These are phyloP conservation scores for Acronicta leporina DNA, from an alignment of 2,888 invertebrate genomes.

Conservation along the genomic window DNA sequence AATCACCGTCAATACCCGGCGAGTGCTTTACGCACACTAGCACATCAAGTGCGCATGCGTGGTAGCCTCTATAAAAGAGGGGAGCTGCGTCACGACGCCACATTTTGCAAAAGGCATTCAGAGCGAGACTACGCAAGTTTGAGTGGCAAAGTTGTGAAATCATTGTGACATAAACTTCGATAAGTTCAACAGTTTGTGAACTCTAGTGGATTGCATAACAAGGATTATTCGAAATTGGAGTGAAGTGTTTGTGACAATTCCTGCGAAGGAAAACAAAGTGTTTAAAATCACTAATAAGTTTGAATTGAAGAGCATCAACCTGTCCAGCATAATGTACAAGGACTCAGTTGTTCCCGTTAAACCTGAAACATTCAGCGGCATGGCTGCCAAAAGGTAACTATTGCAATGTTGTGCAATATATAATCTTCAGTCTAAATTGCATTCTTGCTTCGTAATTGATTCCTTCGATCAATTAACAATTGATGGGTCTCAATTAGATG, in stretches of 20 bases:
- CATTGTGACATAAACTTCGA: conserved; percentile 81
- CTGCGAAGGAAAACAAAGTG: conserved; percentile 48
- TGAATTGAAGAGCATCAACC: conserved; percentile 75
- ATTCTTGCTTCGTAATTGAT: neutral
- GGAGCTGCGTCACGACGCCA: conserved; percentile 54
- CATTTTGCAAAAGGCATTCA: conserved; percentile 70
- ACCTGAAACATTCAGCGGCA: conserved; percentile 83
- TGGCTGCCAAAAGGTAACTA: conserved; percentile 84
- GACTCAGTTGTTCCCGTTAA: conserved; percentile 84
- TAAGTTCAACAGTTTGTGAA: conserved; percentile 61
- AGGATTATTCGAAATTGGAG: conserved; percentile 60
- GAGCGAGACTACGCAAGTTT: conserved; percentile 69
- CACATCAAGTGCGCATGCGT: conserved; percentile 64
- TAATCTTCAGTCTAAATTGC: neutral
- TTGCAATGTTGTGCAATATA: conserved; percentile 54
- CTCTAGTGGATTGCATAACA: conserved; percentile 64
- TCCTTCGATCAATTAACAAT: neutral
- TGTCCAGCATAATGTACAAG: conserved; percentile 80
- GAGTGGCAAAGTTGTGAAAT: conserved; percentile 78
- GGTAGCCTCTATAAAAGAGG: conserved; percentile 63
- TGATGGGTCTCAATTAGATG: conserved; percentile 4
- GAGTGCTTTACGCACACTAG: conserved; percentile 75
- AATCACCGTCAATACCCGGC: conserved; percentile 71
- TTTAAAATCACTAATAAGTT: conserved; percentile 72
- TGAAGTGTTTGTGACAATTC: conserved; percentile 70